Evolutionary conservation across 1,140 invertebrate genomes (phyloP), one percentile per base, ranked within the genome.

Genomic region (Brachionus sp.): DNA sequence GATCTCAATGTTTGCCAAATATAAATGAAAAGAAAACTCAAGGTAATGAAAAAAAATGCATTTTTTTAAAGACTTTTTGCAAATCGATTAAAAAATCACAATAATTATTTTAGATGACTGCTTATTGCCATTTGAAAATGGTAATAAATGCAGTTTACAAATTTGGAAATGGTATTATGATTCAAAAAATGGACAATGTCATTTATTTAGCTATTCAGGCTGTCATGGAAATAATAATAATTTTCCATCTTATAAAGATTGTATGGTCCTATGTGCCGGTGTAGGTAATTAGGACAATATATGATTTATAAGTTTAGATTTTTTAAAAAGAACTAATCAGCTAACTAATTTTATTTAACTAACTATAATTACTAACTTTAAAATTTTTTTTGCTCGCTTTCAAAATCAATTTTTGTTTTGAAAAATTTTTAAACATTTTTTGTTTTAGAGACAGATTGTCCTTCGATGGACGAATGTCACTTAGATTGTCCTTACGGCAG

Each of bases 201-300:
- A 87, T 19, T 84, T 82, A 33, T 90, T 90, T 84, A 86, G 85
- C 4, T 90, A 90, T 84, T 85, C 87, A 13, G 89, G 89, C 7
- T 83, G 82, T 83, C 35, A 70, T 19, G 82, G 82, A 23, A 83
- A 83, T 83, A 70, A 77, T 25, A 83, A 83, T 83, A 70, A 70
- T 83, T 82, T 82, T 68, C 80, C 57, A n/a, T 35, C 33, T 19
- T 68, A 19, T 44, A 44, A 70, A 82, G 35, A 46, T 42, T 82
- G 80, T 82, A 42, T 82, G 35, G 25, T 16, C 13, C 57, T 66
- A 50, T 44, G 37, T 70, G 37, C 57, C 23, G 37, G 29, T 33
- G 29, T 66, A 82, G 80, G 80, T 82, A 82, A 44, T 23, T 9
- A 70, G 35, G 50, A 57, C n/a, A 64, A 64, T 64, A 37, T n/a